Evolutionary conservation across 2,113 vertebrate genomes (phyloP).

Genomic region (Engystomops pustulosus): DNA sequence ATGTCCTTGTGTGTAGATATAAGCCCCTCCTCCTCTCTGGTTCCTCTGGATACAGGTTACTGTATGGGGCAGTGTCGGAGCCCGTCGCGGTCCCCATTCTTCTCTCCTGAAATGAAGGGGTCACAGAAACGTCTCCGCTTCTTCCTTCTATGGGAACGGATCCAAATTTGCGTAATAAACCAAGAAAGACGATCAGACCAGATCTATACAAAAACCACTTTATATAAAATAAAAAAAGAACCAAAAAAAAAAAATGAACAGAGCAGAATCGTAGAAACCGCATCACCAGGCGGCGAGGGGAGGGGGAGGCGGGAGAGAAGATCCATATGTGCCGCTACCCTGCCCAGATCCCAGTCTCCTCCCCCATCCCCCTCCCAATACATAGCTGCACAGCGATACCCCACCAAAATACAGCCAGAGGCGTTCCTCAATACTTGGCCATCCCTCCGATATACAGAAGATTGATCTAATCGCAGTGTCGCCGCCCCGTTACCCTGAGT

Average conservation of each 20-base stretch:
- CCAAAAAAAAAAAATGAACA: constrained; percentile 22
- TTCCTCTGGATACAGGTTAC: too few relatives aligned
- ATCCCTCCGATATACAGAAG: constrained; percentile 7
- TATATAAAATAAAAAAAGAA: constrained; percentile 57
- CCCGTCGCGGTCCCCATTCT: background rate
- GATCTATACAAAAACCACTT: constrained; percentile 42
- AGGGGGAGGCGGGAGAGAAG: constrained; percentile 16
- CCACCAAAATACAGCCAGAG: background rate
- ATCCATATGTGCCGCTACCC: constrained; percentile 27
- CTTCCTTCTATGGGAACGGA: too few relatives aligned
- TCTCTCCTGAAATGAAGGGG: background rate
- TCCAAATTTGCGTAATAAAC: too few relatives aligned
- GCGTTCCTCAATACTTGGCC: background rate
- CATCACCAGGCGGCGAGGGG: constrained; percentile 14
- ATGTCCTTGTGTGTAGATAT: too few relatives aligned
- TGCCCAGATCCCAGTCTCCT: constrained; percentile 2
- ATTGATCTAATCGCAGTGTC: background rate
- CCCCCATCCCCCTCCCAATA: background rate
- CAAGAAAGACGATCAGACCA: background rate
- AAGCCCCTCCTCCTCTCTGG: too few relatives aligned
- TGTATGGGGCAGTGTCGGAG: background rate
- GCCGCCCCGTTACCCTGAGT: constrained; percentile 28
- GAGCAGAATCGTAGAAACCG: constrained; percentile 39
- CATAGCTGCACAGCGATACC: constrained; percentile 30
- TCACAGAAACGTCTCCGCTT: too few relatives aligned